Percentiles rank a stretch among this genome's conserved stretches.
Conservation (phyloP, 2,888 invertebrate genomes). For the Tinea pellionella region DNA sequence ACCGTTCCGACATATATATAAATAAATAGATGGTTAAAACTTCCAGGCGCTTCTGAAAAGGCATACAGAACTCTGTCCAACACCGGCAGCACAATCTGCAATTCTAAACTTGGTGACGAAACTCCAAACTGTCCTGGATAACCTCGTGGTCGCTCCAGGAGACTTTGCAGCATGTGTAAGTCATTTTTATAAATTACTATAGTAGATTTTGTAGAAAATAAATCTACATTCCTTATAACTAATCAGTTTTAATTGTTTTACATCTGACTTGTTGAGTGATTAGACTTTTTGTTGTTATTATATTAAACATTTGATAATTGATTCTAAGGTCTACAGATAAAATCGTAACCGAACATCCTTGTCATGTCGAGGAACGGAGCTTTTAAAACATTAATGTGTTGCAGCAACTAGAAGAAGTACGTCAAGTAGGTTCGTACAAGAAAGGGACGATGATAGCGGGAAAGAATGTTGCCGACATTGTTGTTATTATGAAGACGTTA, state of each 20-base stretch:
- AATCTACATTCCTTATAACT: too few relatives aligned
- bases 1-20: too few relatives aligned
- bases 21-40: too few relatives aligned
- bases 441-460: constrained; percentile 98
- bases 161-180: constrained; percentile 95
- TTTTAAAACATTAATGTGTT: too few relatives aligned
- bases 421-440: constrained; percentile 97
- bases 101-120: constrained; percentile 94
- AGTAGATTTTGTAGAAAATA: constrained; percentile 15
- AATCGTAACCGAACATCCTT: too few relatives aligned
- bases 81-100: constrained; percentile 90
- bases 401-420: constrained; percentile 78
- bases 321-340: too few relatives aligned
- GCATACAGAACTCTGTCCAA: constrained; percentile 91
- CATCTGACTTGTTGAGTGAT: too few relatives aligned
- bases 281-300: too few relatives aligned
- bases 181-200: constrained; percentile 25
- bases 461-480: constrained; percentile 95
- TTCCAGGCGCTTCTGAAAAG: constrained; percentile 88
- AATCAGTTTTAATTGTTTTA: too few relatives aligned
- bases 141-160: constrained; percentile 92
- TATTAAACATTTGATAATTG: too few relatives aligned
- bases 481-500: constrained; percentile 94
- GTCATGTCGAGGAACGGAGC: neutral
- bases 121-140: constrained; percentile 94